phyloP scores from a whole-genome alignment of 2,797 vertebrate species.

The Scarus forsteni region DNA sequence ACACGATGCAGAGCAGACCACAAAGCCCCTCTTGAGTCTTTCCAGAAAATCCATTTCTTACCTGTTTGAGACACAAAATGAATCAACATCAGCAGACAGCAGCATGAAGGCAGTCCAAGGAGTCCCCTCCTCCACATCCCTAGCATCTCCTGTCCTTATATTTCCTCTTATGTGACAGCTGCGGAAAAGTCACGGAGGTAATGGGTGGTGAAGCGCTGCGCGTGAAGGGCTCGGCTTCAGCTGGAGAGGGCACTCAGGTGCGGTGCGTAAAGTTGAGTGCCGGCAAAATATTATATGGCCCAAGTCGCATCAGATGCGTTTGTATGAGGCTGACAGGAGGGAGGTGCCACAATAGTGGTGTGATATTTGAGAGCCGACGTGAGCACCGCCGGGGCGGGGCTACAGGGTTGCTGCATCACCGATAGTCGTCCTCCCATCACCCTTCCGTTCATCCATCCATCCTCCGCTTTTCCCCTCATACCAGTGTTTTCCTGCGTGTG shows the following conservation, averaged over 20 bases:
- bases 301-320: conserved; percentile 44
- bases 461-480: not conserved
- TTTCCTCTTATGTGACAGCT: not conserved
- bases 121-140: conserved; percentile 45
- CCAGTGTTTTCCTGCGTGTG: not conserved
- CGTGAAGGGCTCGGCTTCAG: conserved; percentile 4
- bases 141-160: conserved; percentile 46
- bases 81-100: conserved; percentile 68
- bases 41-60: conserved; percentile 43
- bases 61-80: conserved; percentile 54
- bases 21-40: not conserved
- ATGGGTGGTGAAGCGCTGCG: not conserved
- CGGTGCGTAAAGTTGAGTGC: conserved; percentile 29
- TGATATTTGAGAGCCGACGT: conserved; percentile 78
- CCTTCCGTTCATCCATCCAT: not conserved
- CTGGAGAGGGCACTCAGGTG: not conserved
- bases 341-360: conserved; percentile 81
- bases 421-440: conserved; percentile 18
- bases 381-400: conserved; percentile 62
- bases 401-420: conserved; percentile 32
- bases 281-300: conserved; percentile 21
- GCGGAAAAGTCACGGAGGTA: not conserved
- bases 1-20: not conserved
- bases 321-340: conserved; percentile 61
- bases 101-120: conserved; percentile 49